phyloP scores from a whole-genome alignment of 2,888 invertebrate species.

The Drosophila macrospina region DNA sequence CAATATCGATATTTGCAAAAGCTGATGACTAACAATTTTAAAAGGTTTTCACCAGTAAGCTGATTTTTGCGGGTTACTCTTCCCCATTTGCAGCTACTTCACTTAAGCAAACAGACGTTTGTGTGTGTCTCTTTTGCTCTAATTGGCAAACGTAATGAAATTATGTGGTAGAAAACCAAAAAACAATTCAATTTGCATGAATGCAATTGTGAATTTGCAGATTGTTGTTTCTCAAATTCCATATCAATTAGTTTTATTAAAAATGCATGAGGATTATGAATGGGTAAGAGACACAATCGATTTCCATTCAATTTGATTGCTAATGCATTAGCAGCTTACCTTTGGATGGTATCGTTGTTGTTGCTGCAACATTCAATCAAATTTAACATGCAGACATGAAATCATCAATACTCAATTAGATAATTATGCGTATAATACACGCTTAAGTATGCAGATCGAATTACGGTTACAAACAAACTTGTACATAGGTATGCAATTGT shows the following conservation, averaged over 20 bases:
- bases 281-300: conserved; percentile 21
- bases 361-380: conserved; percentile 55
- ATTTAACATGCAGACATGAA: conserved; percentile 49
- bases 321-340: conserved; percentile 36
- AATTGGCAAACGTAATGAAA: conserved; percentile 27
- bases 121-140: conserved; percentile 9
- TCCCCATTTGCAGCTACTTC: background rate
- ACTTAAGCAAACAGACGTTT: background rate
- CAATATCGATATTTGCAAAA: too few species aligned
- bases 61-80: too few species aligned
- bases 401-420: conserved; percentile 74
- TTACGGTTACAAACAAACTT: background rate
- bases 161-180: conserved; percentile 28
- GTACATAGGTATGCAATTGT: background rate
- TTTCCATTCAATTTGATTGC: conserved; percentile 53
- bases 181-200: conserved; percentile 56
- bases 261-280: conserved; percentile 55
- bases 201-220: conserved; percentile 46
- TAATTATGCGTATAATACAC: conserved; percentile 54
- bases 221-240: conserved; percentile 31
- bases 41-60: too few species aligned
- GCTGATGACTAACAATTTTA: too few species aligned
- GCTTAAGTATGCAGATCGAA: background rate
- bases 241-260: conserved; percentile 74
- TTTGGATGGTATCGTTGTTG: conserved; percentile 11